Percentiles rank a stretch among this genome's conserved stretches.
These are phyloP conservation scores for Gnathonemus echidnorhynchus DNA, from an alignment of 2,113 vertebrate species.

Conservation along the genomic window DNA sequence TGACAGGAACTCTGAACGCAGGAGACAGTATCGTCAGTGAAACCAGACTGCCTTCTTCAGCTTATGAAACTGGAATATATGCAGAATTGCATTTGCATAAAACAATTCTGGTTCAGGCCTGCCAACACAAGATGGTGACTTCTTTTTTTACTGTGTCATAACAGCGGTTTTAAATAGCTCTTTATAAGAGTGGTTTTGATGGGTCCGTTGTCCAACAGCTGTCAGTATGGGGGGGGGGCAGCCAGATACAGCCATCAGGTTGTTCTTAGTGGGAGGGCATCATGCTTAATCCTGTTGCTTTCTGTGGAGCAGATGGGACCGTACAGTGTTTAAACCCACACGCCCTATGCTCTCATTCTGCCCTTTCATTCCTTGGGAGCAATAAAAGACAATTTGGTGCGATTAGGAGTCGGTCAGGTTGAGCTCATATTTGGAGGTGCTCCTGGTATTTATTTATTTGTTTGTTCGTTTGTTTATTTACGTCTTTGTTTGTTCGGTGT, in stretches of 20 bases:
- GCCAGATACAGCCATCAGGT: not conserved
- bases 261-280: not conserved
- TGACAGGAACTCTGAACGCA: constrained; percentile 11
- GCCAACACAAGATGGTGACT: not conserved
- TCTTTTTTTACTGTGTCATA: constrained; percentile 6
- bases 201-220: not conserved
- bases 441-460: not conserved
- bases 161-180: not conserved
- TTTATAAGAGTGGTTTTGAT: not conserved
- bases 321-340: not conserved
- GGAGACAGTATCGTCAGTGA: not conserved
- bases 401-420: not conserved
- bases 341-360: not conserved
- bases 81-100: constrained; percentile 7
- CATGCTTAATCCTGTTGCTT: not conserved
- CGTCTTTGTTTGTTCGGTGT: not conserved
- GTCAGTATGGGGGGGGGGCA: not conserved
- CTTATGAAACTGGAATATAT: not conserved
- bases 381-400: not conserved
- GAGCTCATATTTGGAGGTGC: not conserved
- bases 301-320: not conserved
- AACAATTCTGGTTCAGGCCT: not conserved
- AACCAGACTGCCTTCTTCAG: not conserved
- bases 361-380: not conserved
- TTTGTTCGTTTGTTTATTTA: not conserved